Evolutionary conservation across 2,113 vertebrate genomes (phyloP).

Genomic region (Suncus etruscus): DNA sequence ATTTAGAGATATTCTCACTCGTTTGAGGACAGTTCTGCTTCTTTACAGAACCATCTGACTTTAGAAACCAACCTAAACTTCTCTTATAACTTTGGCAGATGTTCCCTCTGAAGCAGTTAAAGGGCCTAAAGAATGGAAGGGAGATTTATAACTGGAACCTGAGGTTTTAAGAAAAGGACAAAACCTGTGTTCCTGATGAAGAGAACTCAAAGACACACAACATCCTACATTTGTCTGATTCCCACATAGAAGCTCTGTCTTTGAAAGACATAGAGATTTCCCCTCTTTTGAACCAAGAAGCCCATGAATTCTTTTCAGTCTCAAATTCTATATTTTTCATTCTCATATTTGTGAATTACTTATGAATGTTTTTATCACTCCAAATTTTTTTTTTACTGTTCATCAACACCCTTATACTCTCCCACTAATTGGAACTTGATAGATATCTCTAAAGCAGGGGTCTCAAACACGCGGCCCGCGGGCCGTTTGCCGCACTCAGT

Average conservation of each 20-base stretch:
- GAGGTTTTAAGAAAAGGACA: neutral
- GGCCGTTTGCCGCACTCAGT: no score
- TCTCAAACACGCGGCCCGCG: no score
- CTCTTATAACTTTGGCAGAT: neutral
- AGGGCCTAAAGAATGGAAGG: neutral
- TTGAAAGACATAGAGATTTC: accelerated
- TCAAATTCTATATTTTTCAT: neutral
- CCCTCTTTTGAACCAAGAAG: neutral
- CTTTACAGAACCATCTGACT: neutral
- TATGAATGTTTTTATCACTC: neutral
- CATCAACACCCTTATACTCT: neutral
- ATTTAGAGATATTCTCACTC: neutral
- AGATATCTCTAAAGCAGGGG: no score
- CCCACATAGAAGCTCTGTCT: neutral
- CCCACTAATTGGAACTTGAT: neutral
- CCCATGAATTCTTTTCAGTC: neutral
- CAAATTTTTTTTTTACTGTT: neutral
- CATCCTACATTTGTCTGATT: neutral
- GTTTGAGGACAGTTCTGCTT: neutral
- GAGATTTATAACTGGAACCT: neutral
- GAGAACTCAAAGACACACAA: neutral
- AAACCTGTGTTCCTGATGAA: neutral
- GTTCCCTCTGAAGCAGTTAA: neutral
- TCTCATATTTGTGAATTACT: neutral
- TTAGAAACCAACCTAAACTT: neutral